phyloP scores from a whole-genome alignment of 2,113 vertebrate species.

The Cryptotis parvus region DNA sequence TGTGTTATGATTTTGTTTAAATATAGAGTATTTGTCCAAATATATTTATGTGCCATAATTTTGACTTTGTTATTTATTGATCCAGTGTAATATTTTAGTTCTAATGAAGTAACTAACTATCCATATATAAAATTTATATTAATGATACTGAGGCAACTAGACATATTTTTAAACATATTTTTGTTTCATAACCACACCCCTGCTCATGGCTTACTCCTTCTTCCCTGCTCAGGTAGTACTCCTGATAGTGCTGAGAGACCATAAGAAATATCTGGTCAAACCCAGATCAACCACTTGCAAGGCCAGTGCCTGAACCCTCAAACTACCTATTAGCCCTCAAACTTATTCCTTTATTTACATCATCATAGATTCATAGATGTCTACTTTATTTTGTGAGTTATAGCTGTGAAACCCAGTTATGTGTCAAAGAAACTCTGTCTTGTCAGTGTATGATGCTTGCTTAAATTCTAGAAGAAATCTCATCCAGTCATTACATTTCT shows the following conservation, averaged over 20 bases:
- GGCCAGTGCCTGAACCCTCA: too few species aligned
- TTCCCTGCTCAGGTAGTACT: too few species aligned
- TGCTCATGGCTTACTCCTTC: too few species aligned
- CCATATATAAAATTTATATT: not conserved
- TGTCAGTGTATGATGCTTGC: too few species aligned
- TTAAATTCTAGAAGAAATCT: too few species aligned
- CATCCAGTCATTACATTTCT: not conserved
- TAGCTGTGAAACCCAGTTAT: not conserved
- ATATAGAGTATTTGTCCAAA: not conserved
- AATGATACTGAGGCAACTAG: not conserved
- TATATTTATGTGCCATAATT: not conserved
- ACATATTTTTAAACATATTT: too few species aligned
- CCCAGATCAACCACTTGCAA: too few species aligned
- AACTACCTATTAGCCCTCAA: too few species aligned
- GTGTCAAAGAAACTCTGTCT: too few species aligned
- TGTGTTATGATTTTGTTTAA: not conserved
- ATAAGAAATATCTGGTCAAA: too few species aligned
- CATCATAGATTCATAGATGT: not conserved
- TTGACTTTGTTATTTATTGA: not conserved
- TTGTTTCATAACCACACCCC: not conserved
- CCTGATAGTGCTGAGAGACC: too few species aligned
- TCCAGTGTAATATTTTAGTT: not conserved
- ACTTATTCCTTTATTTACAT: not conserved
- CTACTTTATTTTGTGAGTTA: not conserved
- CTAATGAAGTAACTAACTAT: not conserved